Evolutionary conservation across 2,113 vertebrate species (phyloP).

Genomic region (Gymnarchus niloticus): DNA sequence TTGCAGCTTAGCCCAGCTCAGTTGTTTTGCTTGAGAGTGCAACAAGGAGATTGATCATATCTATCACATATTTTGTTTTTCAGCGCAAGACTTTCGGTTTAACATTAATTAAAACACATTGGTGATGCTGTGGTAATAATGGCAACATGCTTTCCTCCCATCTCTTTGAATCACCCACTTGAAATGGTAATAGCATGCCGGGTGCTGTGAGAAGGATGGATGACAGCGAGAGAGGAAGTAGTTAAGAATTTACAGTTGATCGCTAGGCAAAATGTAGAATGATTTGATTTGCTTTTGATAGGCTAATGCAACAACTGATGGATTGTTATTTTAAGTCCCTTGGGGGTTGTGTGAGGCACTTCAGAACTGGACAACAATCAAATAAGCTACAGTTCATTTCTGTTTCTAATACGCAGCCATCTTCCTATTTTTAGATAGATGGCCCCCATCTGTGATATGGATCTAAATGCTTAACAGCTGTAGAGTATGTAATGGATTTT

Average conservation of each 20-base stretch:
- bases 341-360: neutral
- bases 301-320: neutral
- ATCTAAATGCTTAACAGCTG: neutral
- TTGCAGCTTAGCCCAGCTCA: neutral
- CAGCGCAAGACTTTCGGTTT: neutral
- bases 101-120: neutral
- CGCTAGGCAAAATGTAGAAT: no score
- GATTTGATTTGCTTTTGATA: neutral
- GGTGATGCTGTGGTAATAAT: neutral
- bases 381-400: neutral
- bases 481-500: neutral
- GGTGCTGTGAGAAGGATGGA: neutral
- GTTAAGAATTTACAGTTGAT: no score
- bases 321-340: neutral
- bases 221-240: no score
- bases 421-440: conserved; percentile 7
- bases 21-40: neutral
- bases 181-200: no score
- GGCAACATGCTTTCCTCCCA: neutral
- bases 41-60: neutral
- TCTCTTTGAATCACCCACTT: no score
- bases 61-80: neutral
- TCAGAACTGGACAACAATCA: neutral
- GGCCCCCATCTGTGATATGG: neutral
- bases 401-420: neutral